A percentile compares a stretch with the other conserved stretches of the same genome.
Conservation (phyloP, 2,797 vertebrate species). For the Karalla daura region DNA sequence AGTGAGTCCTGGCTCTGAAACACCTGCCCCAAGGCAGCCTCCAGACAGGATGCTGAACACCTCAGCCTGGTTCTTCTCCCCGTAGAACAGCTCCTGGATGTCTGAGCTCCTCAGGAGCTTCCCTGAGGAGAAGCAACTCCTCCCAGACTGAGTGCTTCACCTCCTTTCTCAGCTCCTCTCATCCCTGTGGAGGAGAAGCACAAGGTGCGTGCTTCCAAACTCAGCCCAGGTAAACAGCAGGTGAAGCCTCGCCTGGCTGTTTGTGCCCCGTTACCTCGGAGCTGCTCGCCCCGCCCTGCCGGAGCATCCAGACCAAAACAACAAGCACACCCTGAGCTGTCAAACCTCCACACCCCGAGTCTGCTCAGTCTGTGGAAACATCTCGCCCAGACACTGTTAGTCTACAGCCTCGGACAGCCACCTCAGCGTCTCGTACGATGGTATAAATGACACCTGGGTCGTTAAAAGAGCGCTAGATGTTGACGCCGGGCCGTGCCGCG, state of each 20-base stretch:
- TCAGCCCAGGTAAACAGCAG: background rate
- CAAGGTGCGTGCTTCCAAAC: background rate
- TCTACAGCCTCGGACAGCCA: background rate
- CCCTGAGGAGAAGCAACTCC: too few relatives aligned
- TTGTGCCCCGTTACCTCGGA: background rate
- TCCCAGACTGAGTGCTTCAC: too few relatives aligned
- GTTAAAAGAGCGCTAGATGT: background rate
- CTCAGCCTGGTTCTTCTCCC: too few relatives aligned
- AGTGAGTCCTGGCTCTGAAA: too few relatives aligned
- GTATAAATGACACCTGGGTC: too few relatives aligned
- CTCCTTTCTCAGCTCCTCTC: too few relatives aligned
- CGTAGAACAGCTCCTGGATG: too few relatives aligned
- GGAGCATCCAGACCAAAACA: conserved; percentile 49
- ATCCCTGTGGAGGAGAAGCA: too few relatives aligned
- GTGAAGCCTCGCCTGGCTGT: background rate
- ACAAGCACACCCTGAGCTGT: conserved; percentile 59
- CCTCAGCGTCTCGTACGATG: background rate
- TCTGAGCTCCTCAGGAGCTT: too few relatives aligned
- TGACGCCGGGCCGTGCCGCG: background rate
- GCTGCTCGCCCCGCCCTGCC: conserved; percentile 35
- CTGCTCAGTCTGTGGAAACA: background rate
- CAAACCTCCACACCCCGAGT: conserved; percentile 22
- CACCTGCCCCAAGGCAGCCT: too few relatives aligned
- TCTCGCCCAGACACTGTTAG: background rate
- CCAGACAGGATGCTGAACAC: too few relatives aligned